phyloP scores from a whole-genome alignment of 2,888 invertebrate species.

The Andricus quercusramuli region DNA sequence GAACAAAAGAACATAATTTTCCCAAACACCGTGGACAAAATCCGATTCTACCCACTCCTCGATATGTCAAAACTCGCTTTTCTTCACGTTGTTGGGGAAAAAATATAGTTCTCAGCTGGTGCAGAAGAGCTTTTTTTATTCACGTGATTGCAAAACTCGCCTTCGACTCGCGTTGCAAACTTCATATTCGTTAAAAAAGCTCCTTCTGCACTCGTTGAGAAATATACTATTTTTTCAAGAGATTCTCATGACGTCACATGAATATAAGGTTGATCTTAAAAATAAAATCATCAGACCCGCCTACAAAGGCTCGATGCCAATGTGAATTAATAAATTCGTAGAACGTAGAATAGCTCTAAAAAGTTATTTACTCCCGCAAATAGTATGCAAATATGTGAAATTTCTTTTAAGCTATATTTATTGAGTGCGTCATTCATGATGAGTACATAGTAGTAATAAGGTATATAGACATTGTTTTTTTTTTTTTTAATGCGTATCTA shows the following conservation, averaged over 20 bases:
- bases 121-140: too few species aligned
- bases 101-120: too few species aligned
- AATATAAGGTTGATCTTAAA: not conserved
- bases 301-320: not conserved
- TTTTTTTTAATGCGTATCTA: not conserved
- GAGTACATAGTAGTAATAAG: not conserved
- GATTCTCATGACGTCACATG: not conserved
- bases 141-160: too few species aligned
- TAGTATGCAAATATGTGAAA: not conserved
- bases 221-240: not conserved
- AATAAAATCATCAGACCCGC: not conserved
- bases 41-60: too few species aligned
- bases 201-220: too few species aligned
- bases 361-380: not conserved
- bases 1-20: too few species aligned
- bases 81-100: too few species aligned
- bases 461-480: not conserved
- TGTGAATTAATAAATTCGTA: slow-evolving; percentile 1
- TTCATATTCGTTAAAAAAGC: too few species aligned
- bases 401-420: not conserved
- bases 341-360: not conserved
- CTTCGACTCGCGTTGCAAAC: too few species aligned
- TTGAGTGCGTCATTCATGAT: not conserved
- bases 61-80: too few species aligned
- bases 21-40: too few species aligned